Evolutionary conservation across 2,888 invertebrate genomes (phyloP).

Genomic region (Entomobrya proxima): DNA sequence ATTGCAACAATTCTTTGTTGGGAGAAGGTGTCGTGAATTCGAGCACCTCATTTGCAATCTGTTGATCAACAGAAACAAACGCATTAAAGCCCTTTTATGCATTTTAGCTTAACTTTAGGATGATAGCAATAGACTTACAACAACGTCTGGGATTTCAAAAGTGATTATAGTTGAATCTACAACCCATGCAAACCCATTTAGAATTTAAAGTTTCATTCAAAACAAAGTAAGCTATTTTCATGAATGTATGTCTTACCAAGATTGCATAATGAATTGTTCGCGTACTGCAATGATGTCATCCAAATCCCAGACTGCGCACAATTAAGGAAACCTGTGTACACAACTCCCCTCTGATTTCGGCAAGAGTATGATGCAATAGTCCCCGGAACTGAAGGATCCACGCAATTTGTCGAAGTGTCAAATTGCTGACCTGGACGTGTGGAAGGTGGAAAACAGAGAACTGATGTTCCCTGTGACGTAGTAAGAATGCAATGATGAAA

Average conservation of each 20-base stretch:
- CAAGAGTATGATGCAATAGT: slow-evolving; percentile 60
- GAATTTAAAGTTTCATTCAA: background rate
- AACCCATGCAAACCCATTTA: too few species aligned
- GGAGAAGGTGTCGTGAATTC: slow-evolving; percentile 62
- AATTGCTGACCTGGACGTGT: background rate
- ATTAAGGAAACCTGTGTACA: slow-evolving; percentile 47
- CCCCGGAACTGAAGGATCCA: slow-evolving; percentile 42
- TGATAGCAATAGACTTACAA: slow-evolving; percentile 38
- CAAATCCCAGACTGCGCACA: slow-evolving; percentile 49
- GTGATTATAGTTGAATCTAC: slow-evolving; percentile 58
- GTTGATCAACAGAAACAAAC: background rate
- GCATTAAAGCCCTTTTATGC: background rate
- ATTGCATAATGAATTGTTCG: slow-evolving; percentile 60
- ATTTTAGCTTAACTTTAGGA: background rate
- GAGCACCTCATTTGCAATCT: slow-evolving; percentile 42
- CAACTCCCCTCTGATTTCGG: slow-evolving; percentile 5
- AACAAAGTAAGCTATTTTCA: slow-evolving; percentile 14
- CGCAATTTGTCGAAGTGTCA: slow-evolving; percentile 35
- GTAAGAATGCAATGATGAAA: background rate
- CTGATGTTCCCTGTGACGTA: slow-evolving; percentile 39
- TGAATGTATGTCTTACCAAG: slow-evolving; percentile 57
- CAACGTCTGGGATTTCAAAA: slow-evolving; percentile 53
- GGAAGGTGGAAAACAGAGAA: slow-evolving; percentile 53
- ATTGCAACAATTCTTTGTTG: slow-evolving; percentile 31
- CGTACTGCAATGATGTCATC: slow-evolving; percentile 35